Conservation (phyloP, 1,140 invertebrate species). For the Dysdera silvatica region DNA sequence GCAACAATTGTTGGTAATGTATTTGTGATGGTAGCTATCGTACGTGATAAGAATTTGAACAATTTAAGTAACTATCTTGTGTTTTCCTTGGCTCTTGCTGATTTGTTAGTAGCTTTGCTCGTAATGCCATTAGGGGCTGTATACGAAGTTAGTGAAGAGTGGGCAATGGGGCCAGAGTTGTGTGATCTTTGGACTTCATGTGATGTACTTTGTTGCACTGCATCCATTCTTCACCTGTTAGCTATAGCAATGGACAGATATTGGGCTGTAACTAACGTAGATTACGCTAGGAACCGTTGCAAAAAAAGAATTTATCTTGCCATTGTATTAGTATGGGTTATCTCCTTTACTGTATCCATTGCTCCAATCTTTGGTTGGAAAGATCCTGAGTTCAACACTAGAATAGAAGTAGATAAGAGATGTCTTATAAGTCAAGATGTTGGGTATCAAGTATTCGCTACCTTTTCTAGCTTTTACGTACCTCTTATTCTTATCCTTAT, state of each 20-base stretch:
- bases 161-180: conserved; percentile 73
- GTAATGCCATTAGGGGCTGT: conserved; percentile 80
- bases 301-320: conserved; percentile 73
- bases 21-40: conserved; percentile 85
- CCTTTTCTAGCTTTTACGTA: conserved; percentile 87
- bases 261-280: conserved; percentile 90
- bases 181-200: conserved; percentile 90
- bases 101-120: conserved; percentile 72
- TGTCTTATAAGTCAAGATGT: conserved; percentile 91
- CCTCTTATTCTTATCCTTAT: conserved; percentile 83
- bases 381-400: conserved; percentile 71
- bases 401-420: conserved; percentile 65
- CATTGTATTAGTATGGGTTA: conserved; percentile 82
- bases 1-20: conserved; percentile 63
- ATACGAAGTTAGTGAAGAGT: conserved; percentile 61
- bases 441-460: conserved; percentile 67
- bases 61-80: conserved; percentile 81
- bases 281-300: conserved; percentile 85
- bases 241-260: conserved; percentile 91
- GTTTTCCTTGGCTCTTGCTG: conserved; percentile 73
- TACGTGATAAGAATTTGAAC: conserved; percentile 77
- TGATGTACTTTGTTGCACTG: conserved; percentile 87
- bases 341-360: conserved; percentile 75
- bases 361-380: conserved; percentile 79
- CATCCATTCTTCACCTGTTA: conserved; percentile 84